These are phyloP conservation scores for Eledona agricola DNA, from an alignment of 2,888 invertebrate genomes.

Conservation along the genomic window DNA sequence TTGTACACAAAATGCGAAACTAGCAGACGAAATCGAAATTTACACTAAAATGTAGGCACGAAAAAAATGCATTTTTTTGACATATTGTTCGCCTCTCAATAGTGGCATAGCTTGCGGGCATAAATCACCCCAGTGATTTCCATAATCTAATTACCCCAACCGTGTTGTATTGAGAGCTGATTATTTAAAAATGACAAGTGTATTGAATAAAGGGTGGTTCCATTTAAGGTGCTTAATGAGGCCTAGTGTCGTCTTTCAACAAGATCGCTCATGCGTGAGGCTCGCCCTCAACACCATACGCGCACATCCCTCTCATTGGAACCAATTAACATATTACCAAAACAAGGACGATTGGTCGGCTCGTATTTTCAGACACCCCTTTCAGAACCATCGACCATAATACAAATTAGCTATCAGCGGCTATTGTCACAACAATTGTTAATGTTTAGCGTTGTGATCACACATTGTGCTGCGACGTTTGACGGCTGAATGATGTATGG, in stretches of 20 bases:
- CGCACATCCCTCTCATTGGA: slow-evolving; percentile 24
- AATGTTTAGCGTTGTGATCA: slow-evolving; percentile 35
- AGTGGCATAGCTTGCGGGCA: not conserved
- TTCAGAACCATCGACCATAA: slow-evolving; percentile 33
- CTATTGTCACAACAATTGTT: slow-evolving; percentile 36
- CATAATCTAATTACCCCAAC: slow-evolving; percentile 23
- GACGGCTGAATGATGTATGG: slow-evolving; percentile 19
- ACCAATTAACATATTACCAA: slow-evolving; percentile 35
- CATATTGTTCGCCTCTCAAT: not conserved
- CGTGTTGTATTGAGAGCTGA: slow-evolving; percentile 13
- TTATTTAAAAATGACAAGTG: slow-evolving; percentile 30
- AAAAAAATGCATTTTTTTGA: too few species aligned
- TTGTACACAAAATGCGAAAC: too few species aligned
- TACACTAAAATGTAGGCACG: too few species aligned
- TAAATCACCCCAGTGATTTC: not conserved
- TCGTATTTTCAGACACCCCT: slow-evolving; percentile 30
- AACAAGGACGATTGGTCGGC: slow-evolving; percentile 30
- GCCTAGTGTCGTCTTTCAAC: slow-evolving; percentile 37
- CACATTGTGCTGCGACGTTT: slow-evolving; percentile 17
- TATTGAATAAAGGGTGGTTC: slow-evolving; percentile 21
- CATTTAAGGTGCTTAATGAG: slow-evolving; percentile 36
- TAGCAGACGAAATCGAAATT: too few species aligned
- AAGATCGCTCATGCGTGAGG: slow-evolving; percentile 33
- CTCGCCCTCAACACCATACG: slow-evolving; percentile 36
- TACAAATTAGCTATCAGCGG: slow-evolving; percentile 37